These are phyloP conservation scores for Caenorhabditis sp. DNA, from an alignment of 2,888 invertebrate species.

Conservation along the genomic window DNA sequence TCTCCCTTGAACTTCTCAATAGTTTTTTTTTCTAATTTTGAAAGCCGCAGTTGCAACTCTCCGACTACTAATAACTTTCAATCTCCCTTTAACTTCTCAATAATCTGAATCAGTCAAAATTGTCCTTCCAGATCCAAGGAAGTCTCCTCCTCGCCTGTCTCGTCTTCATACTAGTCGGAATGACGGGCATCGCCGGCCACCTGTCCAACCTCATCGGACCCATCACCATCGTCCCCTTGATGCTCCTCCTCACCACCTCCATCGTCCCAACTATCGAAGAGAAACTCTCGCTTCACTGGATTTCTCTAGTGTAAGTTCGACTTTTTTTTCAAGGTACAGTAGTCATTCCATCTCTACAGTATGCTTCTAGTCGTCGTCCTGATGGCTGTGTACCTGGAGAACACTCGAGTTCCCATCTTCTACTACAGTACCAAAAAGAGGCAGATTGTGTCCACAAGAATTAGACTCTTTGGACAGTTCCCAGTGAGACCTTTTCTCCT, in stretches of 20 bases:
- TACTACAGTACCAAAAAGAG: slow-evolving; percentile 62
- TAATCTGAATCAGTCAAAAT: neutral
- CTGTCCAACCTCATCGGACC: slow-evolving; percentile 79
- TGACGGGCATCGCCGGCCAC: slow-evolving; percentile 78
- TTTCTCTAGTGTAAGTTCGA: slow-evolving; percentile 76
- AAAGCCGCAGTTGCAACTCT: no score
- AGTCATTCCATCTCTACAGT: slow-evolving; percentile 64
- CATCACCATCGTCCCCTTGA: slow-evolving; percentile 80
- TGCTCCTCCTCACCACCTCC: slow-evolving; percentile 76
- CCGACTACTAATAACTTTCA: neutral
- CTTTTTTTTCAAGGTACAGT: neutral
- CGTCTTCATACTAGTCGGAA: slow-evolving; percentile 78
- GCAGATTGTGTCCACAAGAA: slow-evolving; percentile 52
- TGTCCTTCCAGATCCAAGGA: slow-evolving; percentile 76
- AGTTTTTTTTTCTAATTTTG: neutral
- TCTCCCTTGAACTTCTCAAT: no score
- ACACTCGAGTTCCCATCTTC: slow-evolving; percentile 74
- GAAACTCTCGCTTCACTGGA: slow-evolving; percentile 78
- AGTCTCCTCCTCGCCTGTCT: slow-evolving; percentile 77
- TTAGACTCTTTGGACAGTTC: slow-evolving; percentile 79
- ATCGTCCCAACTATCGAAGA: slow-evolving; percentile 78
- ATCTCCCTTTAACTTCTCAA: neutral
- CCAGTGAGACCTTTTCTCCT: slow-evolving; percentile 66
- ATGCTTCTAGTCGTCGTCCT: slow-evolving; percentile 74
- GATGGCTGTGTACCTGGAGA: slow-evolving; percentile 77